Base-by-base conservation (phyloP, 92 coral and sea anemone species). In the Phenganax stokvisi region DNA sequence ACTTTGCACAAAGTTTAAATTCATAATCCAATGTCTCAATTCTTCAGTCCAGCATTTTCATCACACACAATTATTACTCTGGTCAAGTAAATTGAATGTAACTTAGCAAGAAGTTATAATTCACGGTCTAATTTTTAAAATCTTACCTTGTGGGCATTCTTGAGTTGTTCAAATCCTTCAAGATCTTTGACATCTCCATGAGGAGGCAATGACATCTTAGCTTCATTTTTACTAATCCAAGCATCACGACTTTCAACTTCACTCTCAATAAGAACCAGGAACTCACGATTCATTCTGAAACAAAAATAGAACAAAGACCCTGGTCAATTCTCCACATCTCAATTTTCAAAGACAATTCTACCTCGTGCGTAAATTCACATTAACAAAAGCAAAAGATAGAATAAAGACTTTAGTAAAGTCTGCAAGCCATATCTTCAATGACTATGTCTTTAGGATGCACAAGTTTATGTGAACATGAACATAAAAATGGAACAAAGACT, bases 221-320 rank as follows among this genome's bases (percentile, higher is more conserved):
- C 56, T 51, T 79, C 83, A 64, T 79, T 79, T 52, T 79, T 79
- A 27, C 55, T 56, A 28, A 79, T 62, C 83, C 83, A 79, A 25
- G 20, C 74, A 44, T 79, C 83, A 10, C 83, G 74, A 11, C 51
- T n/a, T 54, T 79, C 83, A 30, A 79, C 60, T 64, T 79, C 83
- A 52, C 56, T 67, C 65, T 79, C 57, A n/a, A 79, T 52, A 37
- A 79, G 56, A 16, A 79, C 74, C 16, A 79, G 55, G 27, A 37
- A 79, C 83, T 79, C 83, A 2, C 62, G 72, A 25, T 79, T 31
- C 83, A 64, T 63, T 65, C 83, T 79, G 68, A 59, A 30, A 62
- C 12, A 44, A 37, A 76, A 0, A 67, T 16, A 11, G 12, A 67
- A 59, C 65, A 59, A 59, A 16, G 2, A 11, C 12, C 2, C 12